Percentiles rank a stretch among this genome's conserved stretches.
phyloP scores from a whole-genome alignment of 2,797 vertebrate genomes.

The Chelon auratus region DNA sequence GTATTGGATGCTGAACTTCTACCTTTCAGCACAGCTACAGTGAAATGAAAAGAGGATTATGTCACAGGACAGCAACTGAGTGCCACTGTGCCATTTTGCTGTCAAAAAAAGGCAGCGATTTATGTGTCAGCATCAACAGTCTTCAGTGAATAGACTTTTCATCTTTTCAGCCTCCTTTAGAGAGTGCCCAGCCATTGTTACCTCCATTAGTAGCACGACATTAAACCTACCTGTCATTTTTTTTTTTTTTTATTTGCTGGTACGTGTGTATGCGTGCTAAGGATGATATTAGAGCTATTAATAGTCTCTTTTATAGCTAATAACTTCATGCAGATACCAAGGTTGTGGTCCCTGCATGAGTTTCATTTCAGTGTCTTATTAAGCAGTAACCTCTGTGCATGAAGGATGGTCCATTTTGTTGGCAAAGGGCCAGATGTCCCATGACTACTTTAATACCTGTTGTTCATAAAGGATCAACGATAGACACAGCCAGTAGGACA shows the following conservation, averaged over 20 bases:
- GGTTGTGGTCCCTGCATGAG: slow-evolving; percentile 1
- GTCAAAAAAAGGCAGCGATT: slow-evolving; percentile 34
- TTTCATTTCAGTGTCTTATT: not conserved
- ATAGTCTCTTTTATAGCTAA: not conserved
- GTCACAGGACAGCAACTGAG: slow-evolving; percentile 35
- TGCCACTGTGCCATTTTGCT: slow-evolving; percentile 42
- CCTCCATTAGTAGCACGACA: slow-evolving; percentile 13
- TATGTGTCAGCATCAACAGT: slow-evolving; percentile 38
- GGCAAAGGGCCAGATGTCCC: slow-evolving; percentile 15
- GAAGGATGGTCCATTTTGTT: slow-evolving; percentile 13
- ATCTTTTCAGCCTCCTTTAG: slow-evolving; percentile 28
- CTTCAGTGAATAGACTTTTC: slow-evolving; percentile 35
- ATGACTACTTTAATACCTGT: slow-evolving; percentile 12
- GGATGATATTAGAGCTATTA: not conserved
- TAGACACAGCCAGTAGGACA: not conserved
- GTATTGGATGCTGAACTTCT: slow-evolving; percentile 22
- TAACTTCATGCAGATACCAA: not conserved
- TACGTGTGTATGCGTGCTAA: not conserved
- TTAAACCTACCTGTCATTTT: slow-evolving; percentile 3
- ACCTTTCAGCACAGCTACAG: slow-evolving; percentile 21
- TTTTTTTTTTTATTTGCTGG: not conserved
- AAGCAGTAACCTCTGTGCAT: slow-evolving; percentile 12
- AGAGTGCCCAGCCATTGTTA: slow-evolving; percentile 23
- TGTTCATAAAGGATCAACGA: slow-evolving; percentile 28
- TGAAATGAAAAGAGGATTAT: slow-evolving; percentile 50